Conservation (phyloP, 2,888 invertebrate species). For the Melanostoma scalare region DNA sequence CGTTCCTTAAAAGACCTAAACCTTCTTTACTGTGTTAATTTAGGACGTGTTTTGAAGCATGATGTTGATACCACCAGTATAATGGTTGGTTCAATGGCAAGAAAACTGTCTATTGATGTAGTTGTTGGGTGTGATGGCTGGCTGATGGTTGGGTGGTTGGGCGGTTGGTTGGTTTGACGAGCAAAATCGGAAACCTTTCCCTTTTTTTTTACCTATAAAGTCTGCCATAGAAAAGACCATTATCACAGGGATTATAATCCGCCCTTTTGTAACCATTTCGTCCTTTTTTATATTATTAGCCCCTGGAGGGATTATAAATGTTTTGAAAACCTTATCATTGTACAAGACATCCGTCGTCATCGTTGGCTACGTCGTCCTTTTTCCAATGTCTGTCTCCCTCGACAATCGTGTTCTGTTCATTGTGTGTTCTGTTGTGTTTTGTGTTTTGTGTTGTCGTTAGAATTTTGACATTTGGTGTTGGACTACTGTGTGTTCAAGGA, state of each 20-base stretch:
- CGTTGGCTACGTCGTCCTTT: background rate
- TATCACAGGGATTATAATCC: constrained; percentile 61
- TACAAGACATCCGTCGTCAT: constrained; percentile 23
- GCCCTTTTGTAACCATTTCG: constrained; percentile 38
- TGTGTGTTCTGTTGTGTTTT: background rate
- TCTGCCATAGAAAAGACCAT: constrained; percentile 53
- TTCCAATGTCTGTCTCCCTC: background rate
- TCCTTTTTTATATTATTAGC: constrained; percentile 37
- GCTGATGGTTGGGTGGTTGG: background rate
- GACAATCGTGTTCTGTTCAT: background rate
- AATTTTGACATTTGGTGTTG: constrained; percentile 33
- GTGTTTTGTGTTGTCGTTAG: constrained; percentile 30
- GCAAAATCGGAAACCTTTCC: constrained; percentile 32
- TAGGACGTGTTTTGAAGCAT: constrained; percentile 64
- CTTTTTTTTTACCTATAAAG: constrained; percentile 18
- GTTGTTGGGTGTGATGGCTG: constrained; percentile 15
- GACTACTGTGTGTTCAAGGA: background rate
- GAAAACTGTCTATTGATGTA: constrained; percentile 34
- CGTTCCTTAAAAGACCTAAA: constrained; percentile 70
- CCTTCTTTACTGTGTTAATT: constrained; percentile 67
- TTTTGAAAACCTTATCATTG: constrained; percentile 58
- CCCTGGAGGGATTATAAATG: constrained; percentile 41
- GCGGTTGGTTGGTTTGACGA: background rate
- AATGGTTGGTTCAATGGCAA: constrained; percentile 41
- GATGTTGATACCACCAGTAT: constrained; percentile 40